Evolutionary conservation across 2,113 vertebrate species (phyloP).

Genomic region (Sula dactylatra): DNA sequence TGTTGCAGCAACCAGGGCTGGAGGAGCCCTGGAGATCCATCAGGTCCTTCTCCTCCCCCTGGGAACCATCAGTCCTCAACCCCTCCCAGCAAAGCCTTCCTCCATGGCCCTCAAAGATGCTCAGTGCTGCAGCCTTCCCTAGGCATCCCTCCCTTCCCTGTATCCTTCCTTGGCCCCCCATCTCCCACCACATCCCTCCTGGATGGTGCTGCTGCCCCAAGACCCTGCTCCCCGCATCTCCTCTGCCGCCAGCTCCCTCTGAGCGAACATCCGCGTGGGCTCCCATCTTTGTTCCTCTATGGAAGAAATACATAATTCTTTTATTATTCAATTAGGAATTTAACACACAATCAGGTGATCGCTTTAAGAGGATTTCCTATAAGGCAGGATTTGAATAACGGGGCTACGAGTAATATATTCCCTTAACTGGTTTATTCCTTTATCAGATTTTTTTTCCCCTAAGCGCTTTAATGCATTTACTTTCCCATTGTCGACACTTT

Average conservation of each 20-base stretch:
- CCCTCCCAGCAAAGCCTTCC: background rate
- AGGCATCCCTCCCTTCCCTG: accelerated
- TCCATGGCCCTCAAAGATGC: accelerated
- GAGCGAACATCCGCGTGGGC: background rate
- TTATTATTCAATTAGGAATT: constrained; percentile 66
- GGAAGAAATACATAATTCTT: constrained; percentile 37
- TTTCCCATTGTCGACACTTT: constrained; percentile 42
- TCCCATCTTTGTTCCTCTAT: background rate
- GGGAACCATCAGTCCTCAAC: background rate
- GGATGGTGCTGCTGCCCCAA: background rate
- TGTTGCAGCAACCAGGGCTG: background rate
- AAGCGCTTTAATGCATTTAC: constrained; percentile 68
- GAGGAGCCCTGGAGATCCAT: background rate
- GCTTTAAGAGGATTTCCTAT: constrained; percentile 68
- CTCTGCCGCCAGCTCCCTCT: background rate
- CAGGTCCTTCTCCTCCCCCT: background rate
- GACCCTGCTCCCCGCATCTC: background rate
- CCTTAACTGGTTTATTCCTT: constrained; percentile 68
- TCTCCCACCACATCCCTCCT: background rate
- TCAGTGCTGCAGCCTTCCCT: background rate
- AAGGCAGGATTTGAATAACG: constrained; percentile 58
- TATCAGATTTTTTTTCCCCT: constrained; percentile 27
- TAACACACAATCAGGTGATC: constrained; percentile 52
- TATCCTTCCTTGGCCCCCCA: accelerated
- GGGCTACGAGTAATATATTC: constrained; percentile 38